Evolutionary conservation across 2,113 vertebrate genomes (phyloP).

Genomic region (Oreochromis tanganicae): DNA sequence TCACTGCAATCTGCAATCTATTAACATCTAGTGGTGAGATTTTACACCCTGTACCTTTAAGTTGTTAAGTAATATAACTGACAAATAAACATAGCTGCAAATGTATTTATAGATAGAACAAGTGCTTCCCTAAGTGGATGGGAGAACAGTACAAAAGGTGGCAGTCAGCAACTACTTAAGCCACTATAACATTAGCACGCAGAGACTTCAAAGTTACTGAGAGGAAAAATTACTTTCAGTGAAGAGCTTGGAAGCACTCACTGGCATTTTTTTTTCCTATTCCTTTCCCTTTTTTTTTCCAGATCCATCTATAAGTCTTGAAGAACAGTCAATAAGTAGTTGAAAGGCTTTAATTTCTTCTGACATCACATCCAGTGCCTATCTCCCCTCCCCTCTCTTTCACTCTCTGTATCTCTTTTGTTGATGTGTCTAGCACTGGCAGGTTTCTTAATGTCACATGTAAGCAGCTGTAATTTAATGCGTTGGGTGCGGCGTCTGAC

Average conservation of each 20-base stretch:
- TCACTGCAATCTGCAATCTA: neutral
- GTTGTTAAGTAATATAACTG: neutral
- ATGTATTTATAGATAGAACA: neutral
- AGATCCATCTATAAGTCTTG: neutral
- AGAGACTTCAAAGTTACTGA: neutral
- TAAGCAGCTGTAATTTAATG: slow-evolving; percentile 66
- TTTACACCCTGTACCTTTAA: neutral
- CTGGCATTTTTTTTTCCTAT: neutral
- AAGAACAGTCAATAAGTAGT: slow-evolving; percentile 37
- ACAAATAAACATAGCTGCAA: neutral
- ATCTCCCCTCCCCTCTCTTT: slow-evolving; percentile 8
- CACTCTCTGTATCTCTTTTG: slow-evolving; percentile 27
- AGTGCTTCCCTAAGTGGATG: neutral
- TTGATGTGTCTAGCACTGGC: slow-evolving; percentile 14
- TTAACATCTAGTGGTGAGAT: neutral
- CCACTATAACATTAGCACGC: neutral
- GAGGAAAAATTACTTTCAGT: neutral
- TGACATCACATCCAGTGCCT: slow-evolving; percentile 24
- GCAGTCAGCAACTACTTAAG: neutral
- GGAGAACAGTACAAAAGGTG: neutral
- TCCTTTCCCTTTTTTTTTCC: neutral
- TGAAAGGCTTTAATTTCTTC: slow-evolving; percentile 51
- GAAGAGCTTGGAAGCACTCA: neutral
- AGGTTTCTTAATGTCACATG: slow-evolving; percentile 57
- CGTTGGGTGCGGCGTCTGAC: slow-evolving; percentile 50